A percentile compares a stretch with the other conserved stretches of the same genome.
Evolutionary conservation across 2,797 vertebrate genomes (phyloP).

Genomic region (Rhynchotus rufescens): DNA sequence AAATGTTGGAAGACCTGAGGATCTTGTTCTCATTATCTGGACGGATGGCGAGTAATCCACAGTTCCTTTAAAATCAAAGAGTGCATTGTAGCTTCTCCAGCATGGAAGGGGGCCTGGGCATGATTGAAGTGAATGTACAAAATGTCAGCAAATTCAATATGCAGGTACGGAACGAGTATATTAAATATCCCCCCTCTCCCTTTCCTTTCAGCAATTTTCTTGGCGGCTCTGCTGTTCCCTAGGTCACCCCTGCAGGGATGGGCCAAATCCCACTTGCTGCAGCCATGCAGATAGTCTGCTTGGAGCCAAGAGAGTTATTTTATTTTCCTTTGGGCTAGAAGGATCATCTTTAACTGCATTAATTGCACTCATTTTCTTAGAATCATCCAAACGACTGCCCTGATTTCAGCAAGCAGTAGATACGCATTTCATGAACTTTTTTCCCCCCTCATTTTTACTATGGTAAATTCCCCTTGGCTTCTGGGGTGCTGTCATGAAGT

Average conservation of each 20-base stretch:
- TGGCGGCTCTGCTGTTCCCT: not conserved
- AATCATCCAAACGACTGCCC: not conserved
- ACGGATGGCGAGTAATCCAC: not conserved
- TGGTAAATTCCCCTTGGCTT: not conserved
- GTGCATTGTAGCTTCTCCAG: not conserved
- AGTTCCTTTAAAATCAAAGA: not conserved
- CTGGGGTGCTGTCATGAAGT: slow-evolving; percentile 3
- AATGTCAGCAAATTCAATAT: not conserved
- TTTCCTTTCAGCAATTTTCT: not conserved
- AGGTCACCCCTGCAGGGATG: not conserved
- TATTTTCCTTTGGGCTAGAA: not conserved
- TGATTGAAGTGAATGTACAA: not conserved
- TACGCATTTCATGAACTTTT: not conserved
- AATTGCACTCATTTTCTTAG: not conserved
- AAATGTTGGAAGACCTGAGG: slow-evolving; percentile 1
- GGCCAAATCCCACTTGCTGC: not conserved
- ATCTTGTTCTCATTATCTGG: slow-evolving; percentile 39
- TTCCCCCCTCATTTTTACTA: not conserved
- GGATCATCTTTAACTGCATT: not conserved
- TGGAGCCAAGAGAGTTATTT: not conserved
- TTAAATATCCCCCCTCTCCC: not conserved
- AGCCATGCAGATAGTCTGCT: not conserved
- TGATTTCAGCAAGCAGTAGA: not conserved
- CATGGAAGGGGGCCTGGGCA: not conserved
- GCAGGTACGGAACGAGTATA: not conserved